Base-by-base conservation (phyloP, 2,113 vertebrate species). In the Hippocampus abdominalis region DNA sequence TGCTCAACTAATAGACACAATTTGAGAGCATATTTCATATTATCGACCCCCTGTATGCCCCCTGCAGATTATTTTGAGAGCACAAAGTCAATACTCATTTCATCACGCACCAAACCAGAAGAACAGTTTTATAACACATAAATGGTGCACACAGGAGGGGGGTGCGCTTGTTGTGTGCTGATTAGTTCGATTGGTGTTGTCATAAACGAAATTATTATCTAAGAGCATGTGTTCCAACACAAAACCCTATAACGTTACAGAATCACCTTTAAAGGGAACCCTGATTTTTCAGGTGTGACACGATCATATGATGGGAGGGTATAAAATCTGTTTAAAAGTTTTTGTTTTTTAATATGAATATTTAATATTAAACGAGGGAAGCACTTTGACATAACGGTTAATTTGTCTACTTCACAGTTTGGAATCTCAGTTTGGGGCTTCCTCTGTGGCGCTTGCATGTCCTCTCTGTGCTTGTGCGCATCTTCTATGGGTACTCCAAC, bases 121-220 rank as follows among this genome's bases (percentile, higher is more conserved):
- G n/a, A 64, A 64, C 62, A 44, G 40, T 64, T 46, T 64, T 64
- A 64, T 46, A 64, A 64, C 62, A 61, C 59, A 36, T 61, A 61
- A 39, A 61, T 61, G 16, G 16, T 61, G 18, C 59, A 39, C 11
- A 39, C 4, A 61, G 16, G 16, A 36, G 32, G 16, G 3, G 8
- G 32, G 32, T 36, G 59, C 8, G 27, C 32, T 36, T 39, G 13
- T 15, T 32, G 56, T 16, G 32, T 6, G 5, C 32, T 36, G 56
- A 59, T 59, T 59, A 59, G 5, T 29, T 59, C 25, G 56, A 29
- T 60, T 32, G 57, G 57, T 60, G 57, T 60, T 25, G 27, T 60
- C 29, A 60, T 10, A 60, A 36, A 13, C 32, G 15, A 60, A 60
- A 60, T 36, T 2, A 59, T 29, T 18, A 18, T 29, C 56, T 5